Percentiles rank a stretch among this genome's conserved stretches.
phyloP scores from a whole-genome alignment of 2,888 invertebrate genomes.

The Periphyllus acericola region DNA sequence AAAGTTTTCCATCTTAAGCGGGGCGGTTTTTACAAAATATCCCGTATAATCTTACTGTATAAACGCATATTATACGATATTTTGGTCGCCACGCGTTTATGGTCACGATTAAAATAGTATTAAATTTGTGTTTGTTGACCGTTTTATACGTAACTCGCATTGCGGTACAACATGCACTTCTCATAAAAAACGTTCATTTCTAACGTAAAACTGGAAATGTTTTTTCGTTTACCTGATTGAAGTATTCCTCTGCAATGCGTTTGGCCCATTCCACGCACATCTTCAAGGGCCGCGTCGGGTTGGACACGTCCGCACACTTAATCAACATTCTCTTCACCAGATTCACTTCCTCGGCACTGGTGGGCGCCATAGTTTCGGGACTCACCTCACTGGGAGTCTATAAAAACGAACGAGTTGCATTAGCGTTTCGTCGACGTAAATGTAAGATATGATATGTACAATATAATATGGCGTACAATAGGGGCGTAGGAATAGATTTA shows the following conservation, averaged over 20 bases:
- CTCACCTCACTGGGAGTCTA: slow-evolving; percentile 64
- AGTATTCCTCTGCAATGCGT: slow-evolving; percentile 97
- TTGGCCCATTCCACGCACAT: slow-evolving; percentile 92
- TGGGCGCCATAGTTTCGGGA: slow-evolving; percentile 63
- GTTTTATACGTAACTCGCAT: not conserved
- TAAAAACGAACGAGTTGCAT: not conserved
- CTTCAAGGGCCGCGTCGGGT: slow-evolving; percentile 88
- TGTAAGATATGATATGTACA: not conserved
- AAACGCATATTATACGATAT: no score
- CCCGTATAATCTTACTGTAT: no score
- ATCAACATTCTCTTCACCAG: slow-evolving; percentile 96
- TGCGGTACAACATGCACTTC: not conserved
- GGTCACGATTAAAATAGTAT: no score
- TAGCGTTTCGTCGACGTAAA: not conserved
- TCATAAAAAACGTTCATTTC: not conserved
- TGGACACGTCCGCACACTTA: slow-evolving; percentile 97
- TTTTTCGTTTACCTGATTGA: slow-evolving; percentile 75
- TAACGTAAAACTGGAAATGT: not conserved
- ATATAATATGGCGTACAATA: no score
- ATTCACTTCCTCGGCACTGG: slow-evolving; percentile 80
- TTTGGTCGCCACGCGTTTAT: no score
- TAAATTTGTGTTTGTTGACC: not conserved
- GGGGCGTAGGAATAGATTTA: no score
- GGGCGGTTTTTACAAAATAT: no score
- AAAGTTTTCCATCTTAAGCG: not conserved